These are phyloP conservation scores for Macquaria australasica DNA, from an alignment of 2,113 vertebrate species.

Conservation along the genomic window DNA sequence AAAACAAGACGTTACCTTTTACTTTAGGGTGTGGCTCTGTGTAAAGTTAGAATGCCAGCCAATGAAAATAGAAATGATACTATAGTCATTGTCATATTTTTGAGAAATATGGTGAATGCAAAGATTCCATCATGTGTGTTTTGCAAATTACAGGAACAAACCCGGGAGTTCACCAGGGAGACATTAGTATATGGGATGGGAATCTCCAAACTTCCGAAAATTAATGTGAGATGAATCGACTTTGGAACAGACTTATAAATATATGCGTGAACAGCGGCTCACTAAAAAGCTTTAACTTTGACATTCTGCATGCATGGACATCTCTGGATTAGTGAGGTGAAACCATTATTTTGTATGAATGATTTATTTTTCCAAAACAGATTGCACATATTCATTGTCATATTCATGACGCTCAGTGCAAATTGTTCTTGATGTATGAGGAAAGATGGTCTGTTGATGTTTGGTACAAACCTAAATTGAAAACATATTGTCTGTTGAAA, in stretches of 20 bases:
- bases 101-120: not conserved
- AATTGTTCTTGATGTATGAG: not conserved
- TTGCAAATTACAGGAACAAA: not conserved
- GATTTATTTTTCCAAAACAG: not conserved
- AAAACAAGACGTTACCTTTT: not conserved
- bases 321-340: not conserved
- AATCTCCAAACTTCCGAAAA: no score
- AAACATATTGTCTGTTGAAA: not conserved
- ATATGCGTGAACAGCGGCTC: no score
- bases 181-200: not conserved
- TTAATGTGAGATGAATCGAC: no score
- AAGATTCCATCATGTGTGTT: not conserved
- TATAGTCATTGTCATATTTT: not conserved
- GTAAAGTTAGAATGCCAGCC: not conserved
- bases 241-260: no score
- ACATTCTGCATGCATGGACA: not conserved
- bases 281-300: no score
- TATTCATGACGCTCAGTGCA: not conserved
- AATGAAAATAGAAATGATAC: not conserved
- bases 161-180: no score
- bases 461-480: not conserved
- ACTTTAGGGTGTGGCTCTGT: not conserved
- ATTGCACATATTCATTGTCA: not conserved
- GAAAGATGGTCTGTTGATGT: not conserved
- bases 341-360: not conserved